Conservation (phyloP, 2,113 vertebrate species). For the Excalfactoria chinensis region DNA sequence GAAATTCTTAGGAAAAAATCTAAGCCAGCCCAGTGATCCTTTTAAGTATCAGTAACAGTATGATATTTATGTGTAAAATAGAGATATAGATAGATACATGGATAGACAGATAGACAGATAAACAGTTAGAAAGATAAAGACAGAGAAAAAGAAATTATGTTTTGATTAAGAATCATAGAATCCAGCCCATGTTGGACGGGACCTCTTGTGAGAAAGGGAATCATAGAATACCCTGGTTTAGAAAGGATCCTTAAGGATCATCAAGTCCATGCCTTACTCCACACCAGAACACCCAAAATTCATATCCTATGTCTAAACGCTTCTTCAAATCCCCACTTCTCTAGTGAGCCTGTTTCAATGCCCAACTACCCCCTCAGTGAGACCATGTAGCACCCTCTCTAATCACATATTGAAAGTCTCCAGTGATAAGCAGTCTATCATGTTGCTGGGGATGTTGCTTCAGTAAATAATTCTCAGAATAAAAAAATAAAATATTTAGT, state of each 20-base stretch:
- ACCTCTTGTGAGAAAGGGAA: not conserved
- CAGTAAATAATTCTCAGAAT: not conserved
- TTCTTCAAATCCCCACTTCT: not conserved
- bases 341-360: not conserved
- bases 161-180: not conserved
- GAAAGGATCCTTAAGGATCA: not conserved
- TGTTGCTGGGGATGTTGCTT: not conserved
- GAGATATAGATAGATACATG: not conserved
- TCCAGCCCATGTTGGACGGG: not conserved
- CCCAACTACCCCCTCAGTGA: not conserved
- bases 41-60: not conserved
- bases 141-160: not conserved
- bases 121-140: too few species aligned
- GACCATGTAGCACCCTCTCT: not conserved
- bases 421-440: not conserved
- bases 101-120: not conserved
- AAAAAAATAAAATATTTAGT: not conserved
- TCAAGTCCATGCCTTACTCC: not conserved
- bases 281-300: not conserved
- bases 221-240: not conserved
- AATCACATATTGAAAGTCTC: not conserved
- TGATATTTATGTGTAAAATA: not conserved
- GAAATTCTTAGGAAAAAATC: not conserved
- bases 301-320: not conserved
- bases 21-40: not conserved